Base-by-base conservation (phyloP, 2,888 invertebrate genomes). In the Ecdyonurus torrentis region DNA sequence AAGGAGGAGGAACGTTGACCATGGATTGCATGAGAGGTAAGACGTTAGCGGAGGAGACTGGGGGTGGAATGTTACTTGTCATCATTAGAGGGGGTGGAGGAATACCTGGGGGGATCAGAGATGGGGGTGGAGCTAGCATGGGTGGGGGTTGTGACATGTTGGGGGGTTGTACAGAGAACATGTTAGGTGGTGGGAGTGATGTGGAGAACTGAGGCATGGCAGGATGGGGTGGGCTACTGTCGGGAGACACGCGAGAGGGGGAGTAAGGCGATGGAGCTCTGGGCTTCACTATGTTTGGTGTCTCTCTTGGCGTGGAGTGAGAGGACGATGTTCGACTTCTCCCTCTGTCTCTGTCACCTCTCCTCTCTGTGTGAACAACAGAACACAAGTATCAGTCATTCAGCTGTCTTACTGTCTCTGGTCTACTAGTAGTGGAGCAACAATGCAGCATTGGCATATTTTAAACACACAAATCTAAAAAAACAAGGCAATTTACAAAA, bases 1-100 rank as follows among this genome's bases (percentile, higher is more conserved):
- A 68, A 1, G 74, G 73, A 24, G 74, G 72, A 20, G 74, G 72
- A n/a, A 71, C 70, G 61, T 74, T 70, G 20, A 63, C 63, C 25
- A 74, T 70, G 2, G n/a, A n/a, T n/a, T n/a, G n/a, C 71, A 68
- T 25, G 68, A 67, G 52, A 68, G 69, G 61, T 66, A 70, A 63
- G 67, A 66, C 63, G 66, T 61, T 10, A 66, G 66, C n/a, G 69
- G 69, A 23, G 60, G 59, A 25, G 23, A 58, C 25, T 61, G 63
- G 23, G 64, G 62, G 10, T 59, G 61, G 18, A 58, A 37, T 37
- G 37, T 5, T 10, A 22, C 25, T 52, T 55, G 19, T 61, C 37
- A 37, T 23, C 60, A 60, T 61, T 55, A 61, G 7, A 60, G 62
- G 25, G 25, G 64, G 61, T n/a, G 63, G 59, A 2, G 63, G 65